phyloP scores from a whole-genome alignment of 2,113 vertebrate species.

The Nesogale talazaci region DNA sequence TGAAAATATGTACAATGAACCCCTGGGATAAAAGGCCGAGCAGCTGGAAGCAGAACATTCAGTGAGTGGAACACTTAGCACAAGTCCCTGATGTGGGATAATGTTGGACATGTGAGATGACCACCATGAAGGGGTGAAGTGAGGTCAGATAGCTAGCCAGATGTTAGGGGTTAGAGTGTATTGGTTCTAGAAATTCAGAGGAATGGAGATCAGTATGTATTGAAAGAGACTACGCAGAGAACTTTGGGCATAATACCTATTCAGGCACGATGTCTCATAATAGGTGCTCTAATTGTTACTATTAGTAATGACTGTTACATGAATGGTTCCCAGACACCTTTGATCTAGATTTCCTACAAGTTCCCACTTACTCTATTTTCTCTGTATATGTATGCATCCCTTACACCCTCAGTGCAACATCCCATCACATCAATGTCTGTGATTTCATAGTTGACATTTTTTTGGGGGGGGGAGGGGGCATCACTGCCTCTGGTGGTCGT shows the following conservation, averaged over 20 bases:
- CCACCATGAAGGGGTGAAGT: background rate
- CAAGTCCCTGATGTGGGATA: background rate
- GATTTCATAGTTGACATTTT: too few relatives aligned
- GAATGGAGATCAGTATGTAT: background rate
- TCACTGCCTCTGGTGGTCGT: too few relatives aligned
- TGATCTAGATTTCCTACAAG: constrained; percentile 3
- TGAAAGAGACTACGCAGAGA: background rate
- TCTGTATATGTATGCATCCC: background rate
- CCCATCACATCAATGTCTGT: too few relatives aligned
- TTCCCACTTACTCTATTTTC: constrained; percentile 14
- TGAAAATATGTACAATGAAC: background rate
- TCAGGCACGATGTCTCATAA: background rate
- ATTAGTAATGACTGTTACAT: background rate
- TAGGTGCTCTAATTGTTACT: background rate
- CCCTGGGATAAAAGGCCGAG: background rate
- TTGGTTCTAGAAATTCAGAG: background rate
- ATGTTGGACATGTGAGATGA: background rate
- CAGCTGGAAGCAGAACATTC: background rate
- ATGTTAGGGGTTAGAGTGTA: background rate
- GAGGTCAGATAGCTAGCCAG: background rate
- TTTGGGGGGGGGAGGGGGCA: too few relatives aligned
- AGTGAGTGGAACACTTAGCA: background rate
- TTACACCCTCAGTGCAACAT: too few relatives aligned
- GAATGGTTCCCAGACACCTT: background rate
- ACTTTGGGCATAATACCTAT: background rate